phyloP scores from a whole-genome alignment of 2,888 invertebrate genomes.

The Oscheius onirici region DNA sequence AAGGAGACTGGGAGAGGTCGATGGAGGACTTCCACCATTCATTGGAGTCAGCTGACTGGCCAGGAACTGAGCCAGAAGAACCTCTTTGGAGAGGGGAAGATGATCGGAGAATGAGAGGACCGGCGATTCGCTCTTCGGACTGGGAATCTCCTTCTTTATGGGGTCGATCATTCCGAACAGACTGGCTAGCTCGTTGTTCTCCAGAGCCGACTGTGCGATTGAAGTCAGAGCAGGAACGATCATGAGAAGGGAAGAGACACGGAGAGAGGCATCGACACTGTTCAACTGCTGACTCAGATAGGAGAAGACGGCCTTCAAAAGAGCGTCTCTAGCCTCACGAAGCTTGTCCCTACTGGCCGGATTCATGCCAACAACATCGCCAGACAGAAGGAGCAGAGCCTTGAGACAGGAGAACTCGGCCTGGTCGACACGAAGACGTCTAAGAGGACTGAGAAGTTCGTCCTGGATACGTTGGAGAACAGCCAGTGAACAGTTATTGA shows the following conservation, averaged over 20 bases:
- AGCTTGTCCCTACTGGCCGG: conserved; percentile 51
- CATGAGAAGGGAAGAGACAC: conserved; percentile 66
- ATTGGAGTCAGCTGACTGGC: conserved; percentile 20
- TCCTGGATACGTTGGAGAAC: conserved; percentile 57
- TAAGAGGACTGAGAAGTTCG: conserved; percentile 64
- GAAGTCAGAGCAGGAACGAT: conserved; percentile 62
- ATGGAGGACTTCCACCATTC: conserved; percentile 11
- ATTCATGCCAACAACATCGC: conserved; percentile 62
- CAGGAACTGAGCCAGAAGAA: conserved; percentile 25
- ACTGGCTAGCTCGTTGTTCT: conserved; percentile 45
- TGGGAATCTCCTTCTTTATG: conserved; percentile 38
- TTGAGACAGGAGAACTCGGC: conserved; percentile 67
- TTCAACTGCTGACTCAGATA: conserved; percentile 50
- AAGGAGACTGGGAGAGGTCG: conserved; percentile 24
- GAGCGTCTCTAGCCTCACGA: conserved; percentile 61
- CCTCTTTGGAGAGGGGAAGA: conserved; percentile 27
- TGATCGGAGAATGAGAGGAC: not conserved
- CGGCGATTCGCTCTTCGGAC: conserved; percentile 26
- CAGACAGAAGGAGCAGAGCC: conserved; percentile 63
- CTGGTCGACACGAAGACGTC: conserved; percentile 59
- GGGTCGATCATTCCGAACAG: conserved; percentile 60
- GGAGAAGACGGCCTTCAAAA: conserved; percentile 64
- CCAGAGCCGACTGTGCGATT: conserved; percentile 49
- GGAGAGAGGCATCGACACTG: conserved; percentile 61
- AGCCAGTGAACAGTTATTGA: conserved; percentile 35